Base-by-base conservation (phyloP, 35 echinoderm and acorn worm species). In the Amphiura filiformis region DNA sequence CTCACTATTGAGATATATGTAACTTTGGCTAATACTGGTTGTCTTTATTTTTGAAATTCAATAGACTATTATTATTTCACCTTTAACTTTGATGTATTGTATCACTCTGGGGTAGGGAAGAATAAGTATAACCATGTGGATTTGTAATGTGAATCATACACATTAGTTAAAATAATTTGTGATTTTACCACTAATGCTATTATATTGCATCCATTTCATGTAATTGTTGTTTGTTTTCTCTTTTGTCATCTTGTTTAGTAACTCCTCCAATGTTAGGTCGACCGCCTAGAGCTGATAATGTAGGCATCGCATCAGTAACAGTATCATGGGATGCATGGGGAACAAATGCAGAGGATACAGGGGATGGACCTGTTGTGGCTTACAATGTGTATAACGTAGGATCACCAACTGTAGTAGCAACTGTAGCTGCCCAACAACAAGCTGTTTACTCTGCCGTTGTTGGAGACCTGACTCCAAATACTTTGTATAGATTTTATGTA, bases 401-500 rank as follows among this genome's bases (percentile, higher is more conserved):
- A 7, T 52, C 44, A 11, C 7, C 20, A 7, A 52, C 44, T 52
- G 7, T 20, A 11, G 44, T 52, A 52, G 44, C 44, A 11, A 20
- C 20, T 52, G 7, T 20, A 11, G 7, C 44, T 11, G 20, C 20
- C 20, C 44, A 52, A 52, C 44, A 7, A 52, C 44, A 52, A 52
- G 7, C 44, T 11, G 44, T 52, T 7, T 52, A 52, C 44, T 52
- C 20, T 52, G 44, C 44, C 7, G 44, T 7, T 52, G 20, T 52
- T 11, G 44, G 44, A 20, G 20, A 52, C 44, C 20, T 52, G 44
- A 52, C 44, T 52, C 44, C 44, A 11, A 20, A 65, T 23, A 86
- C 77, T 20, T 36, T 37, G 28, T 94, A 94, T 76, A 65, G 2
- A 1, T 90, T 90, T 32, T 85, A 65, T 86, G 88, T 94, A 35